Evolutionary conservation across 1,140 invertebrate genomes (phyloP), one percentile per base, ranked within the genome.

Genomic region (Drosophila lini): DNA sequence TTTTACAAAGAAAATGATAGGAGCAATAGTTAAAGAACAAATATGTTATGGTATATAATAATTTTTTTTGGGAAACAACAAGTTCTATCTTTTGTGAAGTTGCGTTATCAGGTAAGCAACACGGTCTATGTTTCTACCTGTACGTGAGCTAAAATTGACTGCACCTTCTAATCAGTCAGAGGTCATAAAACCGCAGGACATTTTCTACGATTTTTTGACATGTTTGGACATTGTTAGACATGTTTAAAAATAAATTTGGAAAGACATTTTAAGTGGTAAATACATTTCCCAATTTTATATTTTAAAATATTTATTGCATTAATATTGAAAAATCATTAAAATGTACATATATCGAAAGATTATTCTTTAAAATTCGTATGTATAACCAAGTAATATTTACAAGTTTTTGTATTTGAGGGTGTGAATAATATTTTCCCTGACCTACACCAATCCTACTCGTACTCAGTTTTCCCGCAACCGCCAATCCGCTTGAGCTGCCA

Each of bases 111-210:
- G 44, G 44, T 25, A 25, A 22, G 3, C 11, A 45, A 15, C 5
- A 45, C 2, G 0, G 8, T 45, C 0, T 15, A 2, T 22, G 22
- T 45, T 3, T 1, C 10, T 45, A 45, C 44, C 44, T 45, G 42
- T 2, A 22, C 5, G 5, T 11, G 5, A 9, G 41, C 16, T 11
- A 42, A 19, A 10, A 42, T 42, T 11, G 4, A 44, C 5, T 7
- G 6, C 25, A 45, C 44, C 13, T 11, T 59, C 25, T 6, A 59
- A 60, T 60, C 61, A 59, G 36, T 34, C 13, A 38, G 9, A 16
- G 10, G 61, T 42, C 53, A 58, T 59, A 63, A 42, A 42, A 42
- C 28, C 7, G 11, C 11, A 42, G 61, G 38, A 60, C 7, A 41
- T 22, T 25, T 34, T 16, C 10, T 25, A 42, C 3, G n/a, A 10